Evolutionary conservation across 23 tunicate genomes (phyloP), one percentile per base, ranked within the genome.

Genomic region (Ciona savignyi): DNA sequence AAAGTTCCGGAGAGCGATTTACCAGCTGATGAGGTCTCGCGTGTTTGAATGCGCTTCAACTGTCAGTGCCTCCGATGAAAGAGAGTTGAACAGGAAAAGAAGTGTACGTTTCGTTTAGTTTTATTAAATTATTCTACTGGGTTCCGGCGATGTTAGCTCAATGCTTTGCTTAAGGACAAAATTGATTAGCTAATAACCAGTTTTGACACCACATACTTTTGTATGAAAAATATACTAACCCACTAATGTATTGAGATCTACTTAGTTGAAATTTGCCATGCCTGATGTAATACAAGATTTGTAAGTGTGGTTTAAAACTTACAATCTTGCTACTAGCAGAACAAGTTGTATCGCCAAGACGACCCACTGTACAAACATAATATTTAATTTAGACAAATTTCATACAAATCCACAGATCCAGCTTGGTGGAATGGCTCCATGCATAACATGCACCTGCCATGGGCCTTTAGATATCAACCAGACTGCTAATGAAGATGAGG

Each of bases 1-100:
- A 28, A 91, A 91, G 67, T 81, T 91, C 66, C 68, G 66, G 4
- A 31, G 67, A 61, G 74, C 83, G 2, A 80, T 77, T 15, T 77
- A 28, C 60, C 83, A 85, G 29, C 68, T 91, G 67, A 91, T 91
- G 91, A 61, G 72, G 34, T 64, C 78, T 1, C 90, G 85, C 0
- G 97, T 91, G 21, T 84, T 91, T 63, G 80, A 76, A 33, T 91
- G 97, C 67, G 87, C 91, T 1, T 88, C 87, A 4, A 60, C 30
- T 3, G 11, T 33, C 25, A 56, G 23, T 21, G 68, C 19, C 20
- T n/a, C 42, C 30, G 78, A 64, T 0, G 30, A 25, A 0, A 0
- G 23, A 4, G 71, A 66, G 1, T 19, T 42, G 1, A 26, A 35
- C 23, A 0, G 33, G 30, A 78, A 70, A 28, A 29, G 60, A 61